These are phyloP conservation scores for Lasioglossum malachurum DNA, from an alignment of 2,888 invertebrate species.

Conservation along the genomic window DNA sequence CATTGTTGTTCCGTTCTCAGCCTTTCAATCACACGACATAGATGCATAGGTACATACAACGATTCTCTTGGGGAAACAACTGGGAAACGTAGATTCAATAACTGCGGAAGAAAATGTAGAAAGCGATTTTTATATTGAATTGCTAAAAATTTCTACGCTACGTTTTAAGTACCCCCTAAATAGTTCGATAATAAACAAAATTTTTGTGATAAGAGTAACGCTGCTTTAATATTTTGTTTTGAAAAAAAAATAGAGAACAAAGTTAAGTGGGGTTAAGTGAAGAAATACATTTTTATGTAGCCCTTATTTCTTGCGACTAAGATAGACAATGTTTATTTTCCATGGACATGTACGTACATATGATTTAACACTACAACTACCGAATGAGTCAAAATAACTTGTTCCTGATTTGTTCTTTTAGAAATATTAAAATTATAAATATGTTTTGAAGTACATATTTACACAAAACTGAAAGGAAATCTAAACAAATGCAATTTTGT, in stretches of 20 bases:
- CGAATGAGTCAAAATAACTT: too few relatives aligned
- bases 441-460: too few relatives aligned
- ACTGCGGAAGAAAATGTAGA: neutral
- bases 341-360: neutral
- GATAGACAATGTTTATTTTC: neutral
- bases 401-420: too few relatives aligned
- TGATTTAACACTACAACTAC: neutral
- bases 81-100: neutral
- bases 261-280: neutral
- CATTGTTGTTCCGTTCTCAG: conserved; percentile 17
- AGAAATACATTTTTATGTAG: neutral
- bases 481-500: too few relatives aligned
- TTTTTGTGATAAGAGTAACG: neutral
- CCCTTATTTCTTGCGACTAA: neutral
- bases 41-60: neutral
- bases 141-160: too few relatives aligned
- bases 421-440: too few relatives aligned
- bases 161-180: too few relatives aligned
- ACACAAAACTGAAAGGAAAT: too few relatives aligned
- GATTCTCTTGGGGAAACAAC: neutral
- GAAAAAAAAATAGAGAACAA: neutral
- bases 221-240: neutral
- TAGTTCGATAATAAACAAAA: neutral
- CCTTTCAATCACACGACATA: neutral
- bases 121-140: too few relatives aligned